A percentile compares a stretch with the other conserved stretches of the same genome.
These are phyloP conservation scores for Caenorhabditis remanei DNA, from an alignment of 1,140 invertebrate genomes.

Conservation along the genomic window DNA sequence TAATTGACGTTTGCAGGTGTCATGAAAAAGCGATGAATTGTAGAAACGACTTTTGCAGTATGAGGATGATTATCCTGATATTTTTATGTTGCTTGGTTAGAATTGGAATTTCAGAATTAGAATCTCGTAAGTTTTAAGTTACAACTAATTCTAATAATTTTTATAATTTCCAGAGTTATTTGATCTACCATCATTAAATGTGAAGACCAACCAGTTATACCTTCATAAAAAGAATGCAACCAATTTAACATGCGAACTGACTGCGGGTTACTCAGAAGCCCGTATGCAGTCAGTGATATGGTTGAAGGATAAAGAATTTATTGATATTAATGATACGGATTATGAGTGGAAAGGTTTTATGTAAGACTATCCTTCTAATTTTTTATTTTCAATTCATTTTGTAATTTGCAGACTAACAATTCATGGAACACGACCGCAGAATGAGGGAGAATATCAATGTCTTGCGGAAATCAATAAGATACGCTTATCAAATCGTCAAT, in stretches of 20 bases:
- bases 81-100: not conserved
- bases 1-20: conserved; percentile 38
- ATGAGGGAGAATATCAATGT: conserved; percentile 64
- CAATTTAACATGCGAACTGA: conserved; percentile 51
- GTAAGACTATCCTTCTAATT: conserved; percentile 28
- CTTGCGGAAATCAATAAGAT: conserved; percentile 30
- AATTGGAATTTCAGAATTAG: conserved; percentile 8
- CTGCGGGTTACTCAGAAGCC: conserved; percentile 52
- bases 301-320: conserved; percentile 44
- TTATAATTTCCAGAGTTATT: conserved; percentile 45
- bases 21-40: conserved; percentile 28
- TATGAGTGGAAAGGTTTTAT: not conserved
- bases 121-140: conserved; percentile 36
- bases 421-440: not conserved
- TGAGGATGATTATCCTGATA: conserved; percentile 5
- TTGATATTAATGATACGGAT: conserved; percentile 21
- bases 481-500: conserved; percentile 53
- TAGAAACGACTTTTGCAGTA: not conserved
- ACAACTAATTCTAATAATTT: not conserved
- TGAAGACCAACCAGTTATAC: conserved; percentile 52
- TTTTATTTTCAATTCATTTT: no score
- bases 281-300: conserved; percentile 9
- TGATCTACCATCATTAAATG: conserved; percentile 58
- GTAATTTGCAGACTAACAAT: conserved; percentile 38
- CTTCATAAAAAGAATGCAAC: conserved; percentile 41